Evolutionary conservation across 1,140 invertebrate genomes (phyloP), one percentile per base, ranked within the genome.

Genomic region (Lysiphlebus fabarum): DNA sequence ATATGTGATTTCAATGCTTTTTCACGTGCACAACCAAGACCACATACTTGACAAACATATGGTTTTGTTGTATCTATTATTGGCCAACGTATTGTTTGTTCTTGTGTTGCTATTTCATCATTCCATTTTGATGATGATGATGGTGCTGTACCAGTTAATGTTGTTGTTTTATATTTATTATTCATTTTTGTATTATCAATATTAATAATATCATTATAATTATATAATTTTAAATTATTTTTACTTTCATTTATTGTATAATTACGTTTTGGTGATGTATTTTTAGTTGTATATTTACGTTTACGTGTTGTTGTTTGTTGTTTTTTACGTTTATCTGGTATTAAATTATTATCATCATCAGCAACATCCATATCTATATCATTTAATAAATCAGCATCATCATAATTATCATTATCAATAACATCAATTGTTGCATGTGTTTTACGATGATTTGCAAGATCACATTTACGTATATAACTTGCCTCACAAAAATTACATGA

Each of bases 401-500:
- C 17, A 26, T 26, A 26, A 26, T 26, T 26, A 34, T 84, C 82
- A 26, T 85, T 83, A 8, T 79, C 76, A 7, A 78, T 61, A 44
- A 73, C 73, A 34, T 73, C 73, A 4, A 72, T 70, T n/a, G 72
- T 67, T 5, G 90, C 89, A 68, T 91, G 90, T 11, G 88, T 88
- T 73, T 91, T 91, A 43, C 91, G 81, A 69, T 92, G 90, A 74
- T 88, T 90, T 76, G 90, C 88, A 38, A 91, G 81, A 74, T 92
- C 90, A 56, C 83, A 85, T 62, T 89, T 90, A 45, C 89, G 81
- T 5, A 89, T 84, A 68, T 90, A 92, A 6, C 88, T 82, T 7
- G 87, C 86, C 0, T 88, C 89, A 67, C 90, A 92, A 41, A 91
- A 70, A 70, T 91, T 90, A 68, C 90, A 91, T 4, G 85, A 84